Conservation (phyloP, 2,113 vertebrate genomes). For the Taxidea taxus region DNA sequence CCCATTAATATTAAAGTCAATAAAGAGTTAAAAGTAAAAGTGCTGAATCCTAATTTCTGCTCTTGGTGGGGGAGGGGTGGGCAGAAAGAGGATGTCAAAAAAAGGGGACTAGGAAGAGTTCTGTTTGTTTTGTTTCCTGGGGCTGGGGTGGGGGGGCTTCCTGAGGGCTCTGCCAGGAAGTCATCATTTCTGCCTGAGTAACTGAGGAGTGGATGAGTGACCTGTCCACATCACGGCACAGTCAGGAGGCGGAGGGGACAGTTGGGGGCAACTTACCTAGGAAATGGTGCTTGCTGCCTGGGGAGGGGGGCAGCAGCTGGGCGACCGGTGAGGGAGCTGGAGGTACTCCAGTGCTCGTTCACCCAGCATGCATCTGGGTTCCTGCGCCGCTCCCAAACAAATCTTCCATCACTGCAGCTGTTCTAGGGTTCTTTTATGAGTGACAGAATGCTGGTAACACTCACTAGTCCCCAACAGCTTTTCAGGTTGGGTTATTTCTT, state of each 20-base stretch:
- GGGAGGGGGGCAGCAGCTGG: background rate
- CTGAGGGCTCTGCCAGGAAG: constrained; percentile 59
- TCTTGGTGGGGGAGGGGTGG: background rate
- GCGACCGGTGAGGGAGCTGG: background rate
- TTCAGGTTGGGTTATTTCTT: background rate
- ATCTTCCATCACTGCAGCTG: background rate
- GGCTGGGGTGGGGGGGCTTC: background rate
- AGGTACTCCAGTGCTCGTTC: background rate
- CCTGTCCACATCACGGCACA: background rate
- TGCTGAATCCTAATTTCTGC: constrained; percentile 41
- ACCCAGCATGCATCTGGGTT: background rate
- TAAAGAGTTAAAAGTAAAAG: constrained; percentile 58
- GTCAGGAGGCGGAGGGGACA: background rate
- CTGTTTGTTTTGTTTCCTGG: constrained; percentile 62
- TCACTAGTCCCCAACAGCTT: background rate
- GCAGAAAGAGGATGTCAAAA: constrained; percentile 54
- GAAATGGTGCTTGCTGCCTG: background rate
- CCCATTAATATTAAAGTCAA: background rate
- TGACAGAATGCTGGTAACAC: too few relatives aligned
- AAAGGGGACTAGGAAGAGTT: constrained; percentile 48
- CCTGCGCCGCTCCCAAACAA: background rate
- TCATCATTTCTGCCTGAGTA: constrained; percentile 43
- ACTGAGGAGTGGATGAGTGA: background rate
- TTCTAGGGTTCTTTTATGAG: background rate
- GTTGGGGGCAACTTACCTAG: background rate